phyloP scores from a whole-genome alignment of 2,113 vertebrate species.

The Lophius piscatorius region DNA sequence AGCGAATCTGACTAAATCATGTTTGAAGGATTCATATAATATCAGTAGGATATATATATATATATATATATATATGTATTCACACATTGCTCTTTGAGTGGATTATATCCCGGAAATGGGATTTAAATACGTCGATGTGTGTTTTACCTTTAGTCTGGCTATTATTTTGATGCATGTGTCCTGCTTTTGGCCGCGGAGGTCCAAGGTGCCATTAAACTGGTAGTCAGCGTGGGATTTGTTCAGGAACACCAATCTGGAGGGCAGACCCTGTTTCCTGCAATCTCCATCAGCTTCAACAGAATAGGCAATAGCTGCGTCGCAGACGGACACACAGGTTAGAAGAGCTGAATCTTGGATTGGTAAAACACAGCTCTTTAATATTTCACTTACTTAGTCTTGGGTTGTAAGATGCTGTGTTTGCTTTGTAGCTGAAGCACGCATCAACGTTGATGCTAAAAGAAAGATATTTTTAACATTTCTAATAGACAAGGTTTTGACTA shows the following conservation, averaged over 20 bases:
- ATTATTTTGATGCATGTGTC: conserved; percentile 77
- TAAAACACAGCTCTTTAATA: not conserved
- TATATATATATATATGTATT: no score
- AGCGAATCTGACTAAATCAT: no score
- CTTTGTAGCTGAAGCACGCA: conserved; percentile 89
- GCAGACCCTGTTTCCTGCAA: conserved; percentile 83
- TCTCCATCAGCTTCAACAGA: conserved; percentile 86
- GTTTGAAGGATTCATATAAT: no score
- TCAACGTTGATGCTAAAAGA: conserved; percentile 85
- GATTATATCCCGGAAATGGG: not conserved
- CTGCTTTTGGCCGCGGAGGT: conserved; percentile 83
- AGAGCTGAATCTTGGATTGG: not conserved
- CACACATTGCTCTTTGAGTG: not conserved
- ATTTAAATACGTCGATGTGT: not conserved
- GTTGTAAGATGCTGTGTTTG: conserved; percentile 85
- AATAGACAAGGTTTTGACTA: conserved; percentile 1
- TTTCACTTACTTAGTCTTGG: conserved; percentile 86
- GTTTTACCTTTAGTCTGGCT: conserved; percentile 85
- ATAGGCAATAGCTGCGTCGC: conserved; percentile 81
- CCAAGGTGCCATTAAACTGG: conserved; percentile 80
- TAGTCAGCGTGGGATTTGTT: conserved; percentile 71
- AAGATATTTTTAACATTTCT: not conserved
- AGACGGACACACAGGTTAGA: conserved; percentile 9
- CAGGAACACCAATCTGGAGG: conserved; percentile 84
- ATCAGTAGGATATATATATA: no score